phyloP scores from a whole-genome alignment of 2,113 vertebrate genomes.

The Rhinopomastus cyanomelas region DNA sequence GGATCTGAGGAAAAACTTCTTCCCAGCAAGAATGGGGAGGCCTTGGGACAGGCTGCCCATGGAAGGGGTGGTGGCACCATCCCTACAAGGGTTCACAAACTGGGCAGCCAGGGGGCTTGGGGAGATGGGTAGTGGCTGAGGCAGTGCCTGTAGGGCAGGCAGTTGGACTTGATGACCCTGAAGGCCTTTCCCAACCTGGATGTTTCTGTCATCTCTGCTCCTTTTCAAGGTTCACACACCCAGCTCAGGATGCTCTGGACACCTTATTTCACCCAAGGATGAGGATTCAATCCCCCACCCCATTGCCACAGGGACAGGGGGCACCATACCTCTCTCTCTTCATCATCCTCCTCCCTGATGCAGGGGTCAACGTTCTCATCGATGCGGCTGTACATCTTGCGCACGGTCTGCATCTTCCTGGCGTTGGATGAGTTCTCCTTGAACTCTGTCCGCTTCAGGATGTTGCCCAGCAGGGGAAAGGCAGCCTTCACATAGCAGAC shows the following conservation, averaged over 20 bases:
- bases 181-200: too few relatives aligned
- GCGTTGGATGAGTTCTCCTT: conserved; percentile 66
- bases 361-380: conserved; percentile 33
- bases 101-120: too few relatives aligned
- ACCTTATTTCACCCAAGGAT: neutral
- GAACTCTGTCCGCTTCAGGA: conserved; percentile 69
- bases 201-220: neutral
- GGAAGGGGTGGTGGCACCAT: too few relatives aligned
- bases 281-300: rapidly evolving
- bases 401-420: conserved; percentile 9
- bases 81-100: too few relatives aligned
- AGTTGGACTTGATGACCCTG: too few relatives aligned
- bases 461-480: conserved; percentile 57
- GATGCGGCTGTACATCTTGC: conserved; percentile 39
- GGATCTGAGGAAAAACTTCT: too few relatives aligned
- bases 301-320: neutral
- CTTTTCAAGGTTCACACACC: rapidly evolving
- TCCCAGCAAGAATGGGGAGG: too few relatives aligned
- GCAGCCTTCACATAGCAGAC: conserved; percentile 77
- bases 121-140: too few relatives aligned
- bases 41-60: too few relatives aligned
- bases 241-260: neutral
- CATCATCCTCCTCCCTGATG: conserved; percentile 50
- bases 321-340: conserved; percentile 56
- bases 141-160: too few relatives aligned